phyloP scores from a whole-genome alignment of 2,797 vertebrate species.

The Lophotriccus pileatus region DNA sequence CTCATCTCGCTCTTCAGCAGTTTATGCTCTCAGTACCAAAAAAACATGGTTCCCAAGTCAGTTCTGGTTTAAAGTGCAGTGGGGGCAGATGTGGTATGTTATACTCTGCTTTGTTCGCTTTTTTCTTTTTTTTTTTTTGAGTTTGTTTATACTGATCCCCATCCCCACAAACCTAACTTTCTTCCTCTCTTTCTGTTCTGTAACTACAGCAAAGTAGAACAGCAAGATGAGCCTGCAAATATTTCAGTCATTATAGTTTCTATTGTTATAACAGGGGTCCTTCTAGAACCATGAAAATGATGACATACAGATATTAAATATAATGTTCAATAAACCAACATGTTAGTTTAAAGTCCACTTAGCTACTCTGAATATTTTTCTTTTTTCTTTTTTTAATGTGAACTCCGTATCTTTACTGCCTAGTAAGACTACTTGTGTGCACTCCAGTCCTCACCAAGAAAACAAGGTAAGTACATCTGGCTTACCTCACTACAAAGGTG shows the following conservation, averaged over 20 bases:
- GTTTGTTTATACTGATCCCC: not conserved
- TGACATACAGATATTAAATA: not conserved
- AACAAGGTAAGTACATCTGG: not conserved
- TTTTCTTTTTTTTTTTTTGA: not conserved
- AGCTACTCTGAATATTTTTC: not conserved
- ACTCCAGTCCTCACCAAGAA: not conserved
- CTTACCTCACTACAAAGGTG: not conserved
- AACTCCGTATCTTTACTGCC: not conserved
- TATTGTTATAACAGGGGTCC: not conserved
- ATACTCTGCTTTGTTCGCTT: not conserved
- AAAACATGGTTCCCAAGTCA: not conserved
- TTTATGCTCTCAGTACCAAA: not conserved
- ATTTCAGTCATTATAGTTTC: not conserved
- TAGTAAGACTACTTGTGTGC: not conserved
- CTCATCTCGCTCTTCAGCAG: not conserved
- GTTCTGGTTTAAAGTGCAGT: not conserved
- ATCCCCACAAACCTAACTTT: not conserved
- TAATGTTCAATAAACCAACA: not conserved
- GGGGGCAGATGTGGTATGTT: accelerated
- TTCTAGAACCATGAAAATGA: not conserved
- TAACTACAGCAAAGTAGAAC: not conserved
- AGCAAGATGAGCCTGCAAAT: not conserved
- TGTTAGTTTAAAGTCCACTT: not conserved
- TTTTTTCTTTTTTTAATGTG: not conserved
- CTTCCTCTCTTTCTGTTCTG: not conserved